Percentiles rank a stretch among this genome's conserved stretches.
Conservation (phyloP, 2,113 vertebrate genomes). For the Piliocolobus tephrosceles region DNA sequence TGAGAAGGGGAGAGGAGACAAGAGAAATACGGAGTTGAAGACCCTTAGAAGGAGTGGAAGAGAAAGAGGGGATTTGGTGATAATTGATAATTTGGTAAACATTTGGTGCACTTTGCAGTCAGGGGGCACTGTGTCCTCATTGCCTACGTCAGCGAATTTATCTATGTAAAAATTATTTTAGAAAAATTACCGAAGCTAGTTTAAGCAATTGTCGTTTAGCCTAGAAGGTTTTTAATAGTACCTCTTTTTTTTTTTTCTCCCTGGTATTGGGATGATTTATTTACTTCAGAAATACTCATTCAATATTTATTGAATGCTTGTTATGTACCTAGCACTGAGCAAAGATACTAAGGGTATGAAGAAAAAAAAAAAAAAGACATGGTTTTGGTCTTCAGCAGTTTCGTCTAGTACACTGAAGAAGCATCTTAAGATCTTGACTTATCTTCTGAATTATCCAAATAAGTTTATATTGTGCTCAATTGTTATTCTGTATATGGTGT, state of each 20-base stretch:
- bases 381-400: not conserved
- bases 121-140: not conserved
- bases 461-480: not conserved
- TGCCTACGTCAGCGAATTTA: not conserved
- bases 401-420: not conserved
- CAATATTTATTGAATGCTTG: not conserved
- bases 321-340: not conserved
- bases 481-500: not conserved
- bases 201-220: not conserved
- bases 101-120: not conserved
- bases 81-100: not conserved
- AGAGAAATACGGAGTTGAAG: not conserved
- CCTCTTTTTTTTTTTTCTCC: not conserved
- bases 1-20: not conserved
- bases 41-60: not conserved
- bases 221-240: not conserved
- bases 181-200: not conserved
- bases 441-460: not conserved
- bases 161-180: conserved; percentile 2
- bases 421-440: not conserved
- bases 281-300: conserved; percentile 29
- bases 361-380: not conserved
- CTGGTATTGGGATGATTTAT: not conserved
- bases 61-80: not conserved
- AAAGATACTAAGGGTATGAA: not conserved